Evolutionary conservation across 1,140 invertebrate genomes (phyloP), one percentile per base, ranked within the genome.

Genomic region (Sycobia sp.): DNA sequence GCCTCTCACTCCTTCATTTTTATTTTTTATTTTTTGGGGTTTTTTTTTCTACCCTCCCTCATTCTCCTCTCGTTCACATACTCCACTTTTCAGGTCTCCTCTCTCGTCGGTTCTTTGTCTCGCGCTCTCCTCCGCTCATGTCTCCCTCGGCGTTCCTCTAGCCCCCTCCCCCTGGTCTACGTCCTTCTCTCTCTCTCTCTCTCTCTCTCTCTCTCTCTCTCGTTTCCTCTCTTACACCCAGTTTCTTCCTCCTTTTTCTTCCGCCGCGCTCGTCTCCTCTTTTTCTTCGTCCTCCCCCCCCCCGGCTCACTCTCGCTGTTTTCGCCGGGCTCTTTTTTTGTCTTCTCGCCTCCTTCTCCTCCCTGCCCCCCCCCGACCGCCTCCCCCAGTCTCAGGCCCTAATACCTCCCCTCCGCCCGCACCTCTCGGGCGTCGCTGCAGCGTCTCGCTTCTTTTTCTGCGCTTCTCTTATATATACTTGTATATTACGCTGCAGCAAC

Each of bases 171-270:
- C 25, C 8, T 25, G 5, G 8, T 20, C 49, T 18, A 16, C 50
- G 14, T 36, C 56, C 29, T 22, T n/a, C 3, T 39, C 32, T 16
- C 38, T 11, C 20, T 16, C 29, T n/a, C n/a, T n/a, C n/a, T n/a
- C n/a, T n/a, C n/a, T n/a, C n/a, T n/a, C n/a, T n/a, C n/a, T 14
- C 16, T 22, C 22, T 32, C 36, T 65, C 65, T 71, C 67, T 53
- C 55, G 49, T 62, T 62, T 65, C 61, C 38, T 49, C 34, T 39
- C 61, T 44, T 61, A n/a, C n/a, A n/a, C n/a, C 27, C 62, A 54
- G 29, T 49, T 50, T 54, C 29, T 50, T 57, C 47, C 36, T 41
- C n/a, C n/a, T n/a, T n/a, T n/a, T n/a, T n/a, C n/a, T n/a, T 10
- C 7, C 36, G 50, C 27, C 10, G 44, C 10, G 20, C 47, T 55